Evolutionary conservation across 2,113 vertebrate genomes (phyloP).

Genomic region (Daboia siamensis): DNA sequence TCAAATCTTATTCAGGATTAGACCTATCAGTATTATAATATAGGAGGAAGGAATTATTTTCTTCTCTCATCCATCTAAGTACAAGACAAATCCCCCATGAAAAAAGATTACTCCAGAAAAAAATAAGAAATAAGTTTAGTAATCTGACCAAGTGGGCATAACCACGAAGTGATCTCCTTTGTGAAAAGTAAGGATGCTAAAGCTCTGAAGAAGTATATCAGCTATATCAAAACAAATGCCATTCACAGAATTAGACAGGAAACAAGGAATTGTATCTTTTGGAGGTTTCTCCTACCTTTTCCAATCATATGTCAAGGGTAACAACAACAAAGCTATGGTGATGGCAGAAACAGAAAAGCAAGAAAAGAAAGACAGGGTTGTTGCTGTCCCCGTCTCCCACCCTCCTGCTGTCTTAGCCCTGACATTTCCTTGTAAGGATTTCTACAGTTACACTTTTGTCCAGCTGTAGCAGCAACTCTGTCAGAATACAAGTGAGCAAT

Average conservation of each 20-base stretch:
- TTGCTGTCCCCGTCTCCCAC: neutral
- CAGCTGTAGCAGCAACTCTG: conserved; percentile 8
- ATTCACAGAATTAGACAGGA: neutral
- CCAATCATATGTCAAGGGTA: neutral
- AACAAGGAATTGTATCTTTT: neutral
- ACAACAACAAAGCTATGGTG: neutral
- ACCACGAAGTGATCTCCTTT: neutral
- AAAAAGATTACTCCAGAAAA: neutral
- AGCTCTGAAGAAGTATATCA: neutral
- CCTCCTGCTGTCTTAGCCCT: neutral
- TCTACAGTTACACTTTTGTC: neutral
- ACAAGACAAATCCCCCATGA: neutral
- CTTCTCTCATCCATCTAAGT: neutral
- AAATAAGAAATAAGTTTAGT: neutral
- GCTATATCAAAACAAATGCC: neutral
- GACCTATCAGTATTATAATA: neutral
- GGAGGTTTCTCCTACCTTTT: neutral
- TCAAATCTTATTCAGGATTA: neutral
- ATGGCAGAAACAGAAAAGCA: neutral
- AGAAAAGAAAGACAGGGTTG: neutral
- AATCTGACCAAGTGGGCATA: no score
- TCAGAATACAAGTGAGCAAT: neutral
- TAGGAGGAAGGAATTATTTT: neutral
- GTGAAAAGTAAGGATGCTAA: neutral
- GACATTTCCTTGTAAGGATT: neutral